Conservation (phyloP, 2,888 invertebrate genomes). For the Clistopyga incitator region DNA sequence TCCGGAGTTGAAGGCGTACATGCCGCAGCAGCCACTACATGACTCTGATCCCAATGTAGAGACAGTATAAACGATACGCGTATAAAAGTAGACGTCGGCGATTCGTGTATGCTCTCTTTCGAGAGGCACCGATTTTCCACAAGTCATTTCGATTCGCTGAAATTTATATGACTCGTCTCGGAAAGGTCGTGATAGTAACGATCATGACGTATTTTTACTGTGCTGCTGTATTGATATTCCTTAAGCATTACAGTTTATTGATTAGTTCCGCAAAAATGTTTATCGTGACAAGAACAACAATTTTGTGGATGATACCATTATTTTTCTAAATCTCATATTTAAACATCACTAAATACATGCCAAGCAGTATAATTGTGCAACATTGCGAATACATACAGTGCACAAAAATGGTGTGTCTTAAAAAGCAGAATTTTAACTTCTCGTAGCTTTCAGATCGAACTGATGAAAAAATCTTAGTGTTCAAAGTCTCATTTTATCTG, state of each 20-base stretch:
- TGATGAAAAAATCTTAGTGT: too few relatives aligned
- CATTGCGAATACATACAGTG: too few relatives aligned
- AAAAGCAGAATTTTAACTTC: too few relatives aligned
- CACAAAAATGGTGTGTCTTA: too few relatives aligned
- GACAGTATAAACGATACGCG: not conserved
- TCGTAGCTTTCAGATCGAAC: too few relatives aligned
- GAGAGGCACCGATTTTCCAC: constrained; percentile 32
- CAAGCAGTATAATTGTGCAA: too few relatives aligned
- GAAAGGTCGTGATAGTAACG: not conserved
- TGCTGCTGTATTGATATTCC: not conserved
- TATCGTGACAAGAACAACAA: not conserved
- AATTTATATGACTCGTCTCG: constrained; percentile 11
- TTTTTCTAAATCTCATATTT: too few relatives aligned
- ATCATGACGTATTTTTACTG: not conserved
- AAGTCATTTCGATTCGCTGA: constrained; percentile 32
- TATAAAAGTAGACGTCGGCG: not conserved
- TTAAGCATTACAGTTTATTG: not conserved
- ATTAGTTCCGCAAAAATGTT: not conserved
- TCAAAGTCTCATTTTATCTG: too few relatives aligned
- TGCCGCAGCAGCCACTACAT: not conserved
- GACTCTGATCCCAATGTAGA: not conserved
- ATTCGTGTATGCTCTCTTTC: not conserved
- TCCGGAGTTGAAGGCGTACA: not conserved
- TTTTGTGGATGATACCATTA: too few relatives aligned
- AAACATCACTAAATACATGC: too few relatives aligned